Evolutionary conservation across 2,113 vertebrate genomes (phyloP).

Genomic region (Mirounga angustirostris): DNA sequence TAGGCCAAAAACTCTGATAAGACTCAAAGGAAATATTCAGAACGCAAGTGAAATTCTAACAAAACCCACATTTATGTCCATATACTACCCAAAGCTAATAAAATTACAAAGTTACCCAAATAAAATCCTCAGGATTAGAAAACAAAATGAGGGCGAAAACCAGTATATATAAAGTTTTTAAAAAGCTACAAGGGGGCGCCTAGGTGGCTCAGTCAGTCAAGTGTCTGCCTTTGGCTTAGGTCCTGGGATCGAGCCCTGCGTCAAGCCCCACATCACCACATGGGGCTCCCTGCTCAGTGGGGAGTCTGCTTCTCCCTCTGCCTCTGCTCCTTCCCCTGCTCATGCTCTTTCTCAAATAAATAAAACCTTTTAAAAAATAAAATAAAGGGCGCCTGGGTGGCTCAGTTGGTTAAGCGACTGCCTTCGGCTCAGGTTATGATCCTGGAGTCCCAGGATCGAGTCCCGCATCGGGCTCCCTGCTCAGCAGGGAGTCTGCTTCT

Average conservation of each 20-base stretch:
- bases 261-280: background rate
- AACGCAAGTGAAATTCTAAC: background rate
- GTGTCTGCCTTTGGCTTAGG: background rate
- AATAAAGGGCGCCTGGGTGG: background rate
- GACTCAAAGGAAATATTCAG: background rate
- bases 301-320: background rate
- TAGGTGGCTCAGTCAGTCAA: background rate
- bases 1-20: background rate
- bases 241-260: background rate
- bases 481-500: background rate
- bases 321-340: background rate
- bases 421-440: background rate
- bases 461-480: background rate
- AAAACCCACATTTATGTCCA: background rate
- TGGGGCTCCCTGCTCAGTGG: background rate
- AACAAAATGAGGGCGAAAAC: background rate
- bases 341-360: background rate
- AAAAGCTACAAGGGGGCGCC: background rate
- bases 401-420: background rate
- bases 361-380: background rate
- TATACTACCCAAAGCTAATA: background rate
- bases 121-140: conserved; percentile 17
- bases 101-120: conserved; percentile 23
- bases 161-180: background rate
- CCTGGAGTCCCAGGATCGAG: no score